Conservation (phyloP, 1,140 invertebrate species). For the Drosophila melanogaster region Release_6_plus_ISO1_MT NT_037436.4:9504501-9505000, state of each 20-base stretch:
- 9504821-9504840: constrained; percentile 52
- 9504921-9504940: constrained; percentile 1
- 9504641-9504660: background rate
- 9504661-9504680: too few species aligned
- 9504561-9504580: constrained; percentile 41
- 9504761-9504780: constrained; percentile 53
- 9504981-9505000: constrained; percentile 23
- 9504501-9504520: constrained; percentile 34
- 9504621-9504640: background rate
- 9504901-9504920: background rate
- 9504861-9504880: constrained; percentile 11
- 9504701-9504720: constrained; percentile 26
- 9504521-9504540: constrained; percentile 31
- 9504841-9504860: constrained; percentile 21
- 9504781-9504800: constrained; percentile 12
- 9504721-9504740: constrained; percentile 62
- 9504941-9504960: constrained; percentile 20
- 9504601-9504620: constrained; percentile 52
- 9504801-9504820: constrained; percentile 33
- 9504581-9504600: constrained; percentile 27
- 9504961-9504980: constrained; percentile 61
- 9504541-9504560: constrained; percentile 9
- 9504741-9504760: constrained; percentile 15
- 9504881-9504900: background rate
- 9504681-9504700: too few species aligned